Conservation (phyloP, 1,140 invertebrate species). For the Schlechtendalia chinensis region DNA sequence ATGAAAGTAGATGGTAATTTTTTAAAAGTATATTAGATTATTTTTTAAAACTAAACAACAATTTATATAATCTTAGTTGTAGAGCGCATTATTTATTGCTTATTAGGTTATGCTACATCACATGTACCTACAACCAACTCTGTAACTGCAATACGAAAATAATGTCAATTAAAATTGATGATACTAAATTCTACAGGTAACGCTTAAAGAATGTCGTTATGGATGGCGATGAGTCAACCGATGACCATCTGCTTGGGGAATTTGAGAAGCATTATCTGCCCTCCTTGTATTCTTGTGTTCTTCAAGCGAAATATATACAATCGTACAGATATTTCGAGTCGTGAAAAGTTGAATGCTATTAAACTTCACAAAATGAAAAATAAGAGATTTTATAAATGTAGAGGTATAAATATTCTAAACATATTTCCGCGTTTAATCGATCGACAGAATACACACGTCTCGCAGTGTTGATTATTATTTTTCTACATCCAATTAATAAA, state of each 20-base stretch:
- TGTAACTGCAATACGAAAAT: not conserved
- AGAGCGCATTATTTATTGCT: no score
- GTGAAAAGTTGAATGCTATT: no score
- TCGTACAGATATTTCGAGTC: not conserved
- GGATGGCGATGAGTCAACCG: constrained; percentile 21
- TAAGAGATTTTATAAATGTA: no score
- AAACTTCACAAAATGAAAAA: no score
- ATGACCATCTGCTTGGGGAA: constrained; percentile 26
- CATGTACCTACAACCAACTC: not conserved
- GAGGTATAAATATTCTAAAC: no score
- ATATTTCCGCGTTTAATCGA: constrained; percentile 1
- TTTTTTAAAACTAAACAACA: no score
- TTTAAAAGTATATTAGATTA: no score
- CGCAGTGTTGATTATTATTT: not conserved
- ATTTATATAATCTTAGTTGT: no score
- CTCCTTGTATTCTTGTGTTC: not conserved
- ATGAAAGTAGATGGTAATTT: no score
- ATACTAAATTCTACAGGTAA: not conserved
- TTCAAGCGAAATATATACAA: not conserved
- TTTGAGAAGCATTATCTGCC: not conserved
- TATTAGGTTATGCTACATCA: not conserved
- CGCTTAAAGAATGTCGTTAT: constrained; percentile 23
- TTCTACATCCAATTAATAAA: not conserved
- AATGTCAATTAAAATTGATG: constrained; percentile 20
- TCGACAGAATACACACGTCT: not conserved